Conservation (phyloP, 2,888 invertebrate species). For the Liposcelis brunnea region DNA sequence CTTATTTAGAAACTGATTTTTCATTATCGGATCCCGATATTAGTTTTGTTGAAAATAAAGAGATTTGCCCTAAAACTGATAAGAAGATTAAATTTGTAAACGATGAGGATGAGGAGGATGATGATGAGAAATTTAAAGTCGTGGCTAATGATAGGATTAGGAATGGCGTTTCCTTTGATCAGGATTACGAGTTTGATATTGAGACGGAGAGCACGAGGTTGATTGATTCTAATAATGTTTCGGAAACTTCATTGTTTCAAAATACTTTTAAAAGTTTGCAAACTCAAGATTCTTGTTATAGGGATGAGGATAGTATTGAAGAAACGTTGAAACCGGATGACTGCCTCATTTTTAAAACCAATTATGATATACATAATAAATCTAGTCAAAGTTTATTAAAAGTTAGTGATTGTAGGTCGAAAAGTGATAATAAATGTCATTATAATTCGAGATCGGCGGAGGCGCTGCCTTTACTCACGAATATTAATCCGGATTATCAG, state of each 20-base stretch:
- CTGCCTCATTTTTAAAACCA: not conserved
- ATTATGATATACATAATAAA: not conserved
- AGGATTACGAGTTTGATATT: constrained; percentile 7
- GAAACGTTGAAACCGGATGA: constrained; percentile 4
- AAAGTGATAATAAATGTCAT: constrained; percentile 3
- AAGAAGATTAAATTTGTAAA: not conserved
- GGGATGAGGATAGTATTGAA: constrained; percentile 4
- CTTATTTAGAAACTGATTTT: constrained; percentile 8
- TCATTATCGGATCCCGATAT: constrained; percentile 2
- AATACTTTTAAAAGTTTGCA: constrained; percentile 5
- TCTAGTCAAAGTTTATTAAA: not conserved
- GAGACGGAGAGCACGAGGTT: constrained; percentile 1
- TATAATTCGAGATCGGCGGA: constrained; percentile 5
- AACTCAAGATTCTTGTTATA: constrained; percentile 4
- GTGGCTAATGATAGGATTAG: not conserved
- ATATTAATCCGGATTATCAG: constrained; percentile 12
- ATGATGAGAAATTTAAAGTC: not conserved
- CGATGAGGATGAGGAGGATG: not conserved
- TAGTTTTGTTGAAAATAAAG: not conserved
- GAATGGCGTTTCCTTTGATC: constrained; percentile 4
- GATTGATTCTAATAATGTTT: constrained; percentile 3
- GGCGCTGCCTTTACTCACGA: constrained; percentile 13
- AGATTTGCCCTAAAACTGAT: no score
- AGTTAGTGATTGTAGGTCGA: not conserved
- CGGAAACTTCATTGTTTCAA: not conserved